Evolutionary conservation across 2,888 invertebrate species (phyloP), one percentile per base, ranked within the genome.

Genomic region (Leptarthrus brevirostris): DNA sequence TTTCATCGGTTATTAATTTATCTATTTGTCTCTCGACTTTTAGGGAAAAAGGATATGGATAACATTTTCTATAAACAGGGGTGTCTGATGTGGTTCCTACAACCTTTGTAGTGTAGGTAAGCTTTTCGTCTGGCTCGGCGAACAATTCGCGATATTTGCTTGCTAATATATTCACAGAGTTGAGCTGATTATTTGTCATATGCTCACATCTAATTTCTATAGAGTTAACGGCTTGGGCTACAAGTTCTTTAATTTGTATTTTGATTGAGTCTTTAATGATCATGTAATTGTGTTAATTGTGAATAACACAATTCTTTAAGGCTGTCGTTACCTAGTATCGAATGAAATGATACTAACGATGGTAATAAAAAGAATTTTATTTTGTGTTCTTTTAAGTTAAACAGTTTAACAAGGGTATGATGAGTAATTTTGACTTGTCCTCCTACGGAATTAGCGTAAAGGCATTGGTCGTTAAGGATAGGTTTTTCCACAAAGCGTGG

Each of bases 1-100:
- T 72, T 8, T 58, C 58, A 16, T 77, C 73, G 2, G 36, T 58
- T 20, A 76, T 3, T 2, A 75, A 56, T 8, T 73, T 2, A 20
- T 64, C 20, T 10, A 76, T 18, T 10, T 14, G 16, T 56, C 30
- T 56, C 16, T 76, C 58, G 2, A 54, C 53, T 22, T 74, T 74
- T 2, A 77, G 18, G 0, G 58, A 30, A 26, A 58, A 49, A 1
- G 73, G 73, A 24, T 75, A 75, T 1, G 74, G 74, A n/a, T 75
- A 77, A n/a, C 12, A 74, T 26, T 72, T 74, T 2, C 72, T 56
- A 22, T 75, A 74, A 1, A 77, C 72, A 2, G 75, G 75, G 5
- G 58, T 22, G 12, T 56, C 52, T 16, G 66, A 30, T 5, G 47
- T 73, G 64, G 74, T 64, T 4, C 74, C 74, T 34, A 14, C 26